Percentiles rank a stretch among this genome's conserved stretches.
Conservation (phyloP, 2,888 invertebrate genomes). For the Belgica antarctica region DNA sequence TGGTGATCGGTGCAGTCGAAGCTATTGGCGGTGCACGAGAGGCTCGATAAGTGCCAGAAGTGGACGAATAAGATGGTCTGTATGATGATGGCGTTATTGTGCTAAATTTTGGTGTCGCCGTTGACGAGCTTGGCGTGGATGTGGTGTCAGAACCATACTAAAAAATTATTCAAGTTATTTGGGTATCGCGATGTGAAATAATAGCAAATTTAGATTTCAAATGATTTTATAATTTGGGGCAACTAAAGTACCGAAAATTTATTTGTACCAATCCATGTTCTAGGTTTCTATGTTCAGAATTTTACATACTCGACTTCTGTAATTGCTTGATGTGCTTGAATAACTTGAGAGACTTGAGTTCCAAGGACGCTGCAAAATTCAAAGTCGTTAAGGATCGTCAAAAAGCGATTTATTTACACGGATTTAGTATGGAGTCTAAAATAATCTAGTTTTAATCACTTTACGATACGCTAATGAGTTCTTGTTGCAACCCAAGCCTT, state of each 20-base stretch:
- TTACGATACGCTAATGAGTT: no score
- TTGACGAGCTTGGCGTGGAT: constrained; percentile 46
- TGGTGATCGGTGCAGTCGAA: neutral
- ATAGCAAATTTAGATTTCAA: neutral
- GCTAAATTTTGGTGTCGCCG: constrained; percentile 48
- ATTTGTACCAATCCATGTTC: neutral
- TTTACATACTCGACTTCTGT: constrained; percentile 41
- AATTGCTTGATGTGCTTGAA: constrained; percentile 37
- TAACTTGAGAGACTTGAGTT: constrained; percentile 41
- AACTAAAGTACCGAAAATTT: neutral
- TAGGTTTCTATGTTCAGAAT: neutral
- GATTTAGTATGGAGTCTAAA: no score
- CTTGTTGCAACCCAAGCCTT: neutral
- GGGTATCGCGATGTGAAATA: no score
- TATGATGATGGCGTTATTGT: constrained; percentile 50
- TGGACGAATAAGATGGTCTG: constrained; percentile 54
- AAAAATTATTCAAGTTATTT: neutral
- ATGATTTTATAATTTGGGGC: neutral
- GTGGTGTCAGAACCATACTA: constrained; percentile 43
- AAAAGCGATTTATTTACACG: no score
- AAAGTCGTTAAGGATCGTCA: constrained; percentile 4
- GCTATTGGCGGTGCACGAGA: constrained; percentile 31
- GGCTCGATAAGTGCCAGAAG: constrained; percentile 53
- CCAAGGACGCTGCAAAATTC: constrained; percentile 41
- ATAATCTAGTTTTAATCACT: no score